Percentiles rank a stretch among this genome's conserved stretches.
Evolutionary conservation across 2,113 vertebrate species (phyloP).

Genomic region (Spermophilus dauricus): DNA sequence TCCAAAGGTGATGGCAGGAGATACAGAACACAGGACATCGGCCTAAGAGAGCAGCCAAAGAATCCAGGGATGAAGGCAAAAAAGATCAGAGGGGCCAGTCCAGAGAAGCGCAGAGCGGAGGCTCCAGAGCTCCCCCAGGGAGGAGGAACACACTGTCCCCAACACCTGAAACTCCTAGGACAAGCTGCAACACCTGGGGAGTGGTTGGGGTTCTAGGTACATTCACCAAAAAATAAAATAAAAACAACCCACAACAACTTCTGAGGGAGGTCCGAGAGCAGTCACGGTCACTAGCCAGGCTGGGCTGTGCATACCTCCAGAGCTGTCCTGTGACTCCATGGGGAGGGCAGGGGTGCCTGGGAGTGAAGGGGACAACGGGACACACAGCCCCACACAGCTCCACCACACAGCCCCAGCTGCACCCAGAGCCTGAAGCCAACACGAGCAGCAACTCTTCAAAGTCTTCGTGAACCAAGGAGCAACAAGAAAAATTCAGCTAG

Average conservation of each 20-base stretch:
- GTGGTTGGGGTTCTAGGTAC: not conserved
- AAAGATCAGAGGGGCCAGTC: not conserved
- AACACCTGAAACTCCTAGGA: not conserved
- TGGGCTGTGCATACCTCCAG: not conserved
- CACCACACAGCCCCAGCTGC: too few relatives aligned
- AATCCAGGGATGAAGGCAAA: fast-evolving
- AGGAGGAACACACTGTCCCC: fast-evolving
- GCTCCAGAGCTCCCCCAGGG: not conserved
- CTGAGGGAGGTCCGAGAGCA: not conserved
- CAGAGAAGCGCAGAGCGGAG: fast-evolving
- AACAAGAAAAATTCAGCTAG: not conserved
- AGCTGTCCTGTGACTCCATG: not conserved
- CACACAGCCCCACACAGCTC: too few relatives aligned
- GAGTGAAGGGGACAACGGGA: too few relatives aligned
- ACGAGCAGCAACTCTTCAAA: not conserved
- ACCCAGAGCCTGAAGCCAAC: not conserved
- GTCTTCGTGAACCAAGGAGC: not conserved
- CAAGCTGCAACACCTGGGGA: not conserved
- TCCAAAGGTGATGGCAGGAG: not conserved
- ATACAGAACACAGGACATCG: not conserved
- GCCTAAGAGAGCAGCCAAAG: not conserved
- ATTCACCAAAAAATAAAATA: not conserved
- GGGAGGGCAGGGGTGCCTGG: fast-evolving
- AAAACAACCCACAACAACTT: not conserved
- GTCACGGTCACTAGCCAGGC: not conserved